These are phyloP conservation scores for Vanessa cardui DNA, from an alignment of 2,888 invertebrate genomes.

Conservation along the genomic window DNA sequence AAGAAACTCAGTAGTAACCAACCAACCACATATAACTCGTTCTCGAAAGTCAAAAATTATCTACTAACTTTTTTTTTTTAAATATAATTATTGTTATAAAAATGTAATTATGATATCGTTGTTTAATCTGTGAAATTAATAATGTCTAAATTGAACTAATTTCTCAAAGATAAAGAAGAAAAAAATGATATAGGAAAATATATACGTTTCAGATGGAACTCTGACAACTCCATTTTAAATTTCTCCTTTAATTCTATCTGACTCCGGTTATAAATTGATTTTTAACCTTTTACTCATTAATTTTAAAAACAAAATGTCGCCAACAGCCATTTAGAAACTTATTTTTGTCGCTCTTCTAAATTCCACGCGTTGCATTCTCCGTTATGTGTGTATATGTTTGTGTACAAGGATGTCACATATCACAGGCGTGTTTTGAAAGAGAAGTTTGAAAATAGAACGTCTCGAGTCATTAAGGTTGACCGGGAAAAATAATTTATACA, in stretches of 20 bases:
- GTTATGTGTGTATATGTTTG: slow-evolving; percentile 1
- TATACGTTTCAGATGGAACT: too few species aligned
- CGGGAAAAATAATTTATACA: slow-evolving; percentile 28
- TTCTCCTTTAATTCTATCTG: not conserved
- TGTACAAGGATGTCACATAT: slow-evolving; percentile 15
- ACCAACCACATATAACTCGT: too few species aligned
- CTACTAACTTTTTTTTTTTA: too few species aligned
- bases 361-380: not conserved
- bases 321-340: slow-evolving; percentile 2
- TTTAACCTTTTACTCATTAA: not conserved
- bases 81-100: too few species aligned
- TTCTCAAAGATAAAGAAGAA: too few species aligned
- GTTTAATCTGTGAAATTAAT: too few species aligned
- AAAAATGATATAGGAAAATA: too few species aligned
- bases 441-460: slow-evolving; percentile 48
- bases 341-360: slow-evolving; percentile 8
- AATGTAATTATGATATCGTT: too few species aligned
- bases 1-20: too few species aligned
- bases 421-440: slow-evolving; percentile 17
- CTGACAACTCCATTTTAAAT: too few species aligned
- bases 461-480: slow-evolving; percentile 43
- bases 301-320: slow-evolving; percentile 7
- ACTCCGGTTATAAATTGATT: not conserved
- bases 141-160: too few species aligned
- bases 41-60: too few species aligned